Conservation (phyloP, 1,140 invertebrate genomes). For the Babylonia areolata region DNA sequence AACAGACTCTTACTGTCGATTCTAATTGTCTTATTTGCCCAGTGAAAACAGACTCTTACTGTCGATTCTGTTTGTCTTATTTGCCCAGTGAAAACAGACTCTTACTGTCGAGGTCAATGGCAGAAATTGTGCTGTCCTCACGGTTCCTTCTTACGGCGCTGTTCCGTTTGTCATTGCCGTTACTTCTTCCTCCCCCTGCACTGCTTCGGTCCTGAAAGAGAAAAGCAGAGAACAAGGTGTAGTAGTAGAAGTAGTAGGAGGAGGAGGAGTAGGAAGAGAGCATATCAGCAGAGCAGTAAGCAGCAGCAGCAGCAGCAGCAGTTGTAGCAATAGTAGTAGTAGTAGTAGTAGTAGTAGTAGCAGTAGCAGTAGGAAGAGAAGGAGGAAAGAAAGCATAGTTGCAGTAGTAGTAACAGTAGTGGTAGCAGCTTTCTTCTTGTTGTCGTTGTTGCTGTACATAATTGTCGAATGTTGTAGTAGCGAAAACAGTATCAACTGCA, state of each 20-base stretch:
- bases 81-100: no score
- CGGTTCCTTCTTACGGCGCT: no score
- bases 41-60: no score
- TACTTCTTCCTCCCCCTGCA: no score
- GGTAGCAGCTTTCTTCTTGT: background rate
- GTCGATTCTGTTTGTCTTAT: no score
- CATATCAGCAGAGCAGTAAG: background rate
- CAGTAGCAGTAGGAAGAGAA: background rate
- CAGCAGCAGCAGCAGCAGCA: constrained; percentile 9
- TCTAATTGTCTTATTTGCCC: no score
- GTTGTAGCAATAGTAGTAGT: background rate
- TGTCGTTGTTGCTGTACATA: no score
- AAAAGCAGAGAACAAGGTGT: background rate
- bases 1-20: no score
- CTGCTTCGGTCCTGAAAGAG: no score
- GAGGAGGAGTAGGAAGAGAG: background rate
- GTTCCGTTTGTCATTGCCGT: no score
- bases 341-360: constrained; percentile 12
- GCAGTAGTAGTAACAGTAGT: background rate
- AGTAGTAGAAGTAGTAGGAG: background rate
- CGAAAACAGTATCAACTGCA: background rate
- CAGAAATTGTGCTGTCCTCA: no score
- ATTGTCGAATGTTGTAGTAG: background rate
- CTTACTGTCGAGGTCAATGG: no score
- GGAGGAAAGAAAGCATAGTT: background rate